Base-by-base conservation (phyloP, 2,888 invertebrate species). In the Limnephilus lunatus region DNA sequence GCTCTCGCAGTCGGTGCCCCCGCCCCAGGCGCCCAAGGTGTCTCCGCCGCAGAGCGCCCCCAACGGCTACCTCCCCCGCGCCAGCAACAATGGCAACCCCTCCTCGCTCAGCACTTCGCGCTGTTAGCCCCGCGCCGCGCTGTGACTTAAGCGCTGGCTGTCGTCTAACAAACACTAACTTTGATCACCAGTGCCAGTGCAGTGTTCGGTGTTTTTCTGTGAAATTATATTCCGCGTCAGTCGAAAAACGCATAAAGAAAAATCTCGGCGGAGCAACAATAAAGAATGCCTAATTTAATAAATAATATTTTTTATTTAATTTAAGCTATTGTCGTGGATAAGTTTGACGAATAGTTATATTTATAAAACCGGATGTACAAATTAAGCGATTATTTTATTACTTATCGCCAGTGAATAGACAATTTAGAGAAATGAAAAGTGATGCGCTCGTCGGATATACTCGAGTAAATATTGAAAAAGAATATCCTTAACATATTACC, bases 11-110 rank as follows among this genome's bases (percentile, higher is more conserved):
- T 68, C 82, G 1, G 85, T 81, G 4, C 88, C 92, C n/a, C 92
- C 90, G 35, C 90, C 92, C 93, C 91, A 91, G 94, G 95, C 95
- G 95, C 95, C 95, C 95, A 53, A 89, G 11, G 91, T 95, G 95
- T 94, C 94, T 93, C 94, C 94, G 94, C 92, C 85, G 19, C 89
- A 87, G 88, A 80, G 88, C 15, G 89, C 92, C 32, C 92, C 92
- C 53, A 93, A 93, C 85, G 93, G 92, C 81, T 90, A 91, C 81
- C 85, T 90, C 19, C 89, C 93, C 25, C 90, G 92, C 53, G 87
- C 90, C n/a, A 68, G 90, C 48, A 93, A 93, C 90, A 91, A 92
- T 32, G 93, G 93, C 81, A 93, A 93, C 91, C 93, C 94, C 68
- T 91, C 93, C 85, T 92, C 93, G 81, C 91, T 94, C 89, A 90